Base-by-base conservation (phyloP, 2,797 vertebrate genomes). In the Enteromius paludinosus region DNA sequence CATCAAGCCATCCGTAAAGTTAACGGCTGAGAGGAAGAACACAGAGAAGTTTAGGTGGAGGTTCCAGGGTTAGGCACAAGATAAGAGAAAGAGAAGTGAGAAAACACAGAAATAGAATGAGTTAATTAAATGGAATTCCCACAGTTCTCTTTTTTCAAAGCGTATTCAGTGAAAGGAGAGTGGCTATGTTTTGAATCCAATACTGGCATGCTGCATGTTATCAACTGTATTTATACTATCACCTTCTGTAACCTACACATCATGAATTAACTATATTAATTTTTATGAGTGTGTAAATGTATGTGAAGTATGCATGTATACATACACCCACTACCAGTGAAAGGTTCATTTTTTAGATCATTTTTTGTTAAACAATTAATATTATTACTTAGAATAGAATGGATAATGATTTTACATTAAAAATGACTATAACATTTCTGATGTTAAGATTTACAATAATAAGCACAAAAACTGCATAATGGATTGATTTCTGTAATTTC, bases 11-110 rank as follows among this genome's bases (percentile, higher is more conserved):
- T 94, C 92, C 83, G 93, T 94, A 87, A 91, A 87, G 75, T 94
- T 88, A 38, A 93, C 93, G 92, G 92, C 94, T 96, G 92, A 87
- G 91, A 91, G 92, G 92, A 86, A 96, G 90, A 94, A 87, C 85
- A 94, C 56, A 94, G 71, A 82, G 33, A 82, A 28, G 30, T 82
- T 79, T 66, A 82, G 62, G 17, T 33, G 73, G 64, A 69, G 30
- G 49, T 61, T 62, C 41, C 54, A 78, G 65, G 84, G 88, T 91
- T 94, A 93, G 89, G 84, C 52, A 91, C 80, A 73, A 88, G 69
- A 88, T 65, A 85, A 85, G 43, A 84, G 69, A 72, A 30, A 86
- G 61, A 84, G 52, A 86, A 52, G 82, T n/a, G 66, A 78, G 28
- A 73, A 84, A 75, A 86, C 59, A 82, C 71, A 73, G n/a, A 28